Base-by-base conservation (phyloP, 2,113 vertebrate genomes). In the Podarcis muralis region DNA sequence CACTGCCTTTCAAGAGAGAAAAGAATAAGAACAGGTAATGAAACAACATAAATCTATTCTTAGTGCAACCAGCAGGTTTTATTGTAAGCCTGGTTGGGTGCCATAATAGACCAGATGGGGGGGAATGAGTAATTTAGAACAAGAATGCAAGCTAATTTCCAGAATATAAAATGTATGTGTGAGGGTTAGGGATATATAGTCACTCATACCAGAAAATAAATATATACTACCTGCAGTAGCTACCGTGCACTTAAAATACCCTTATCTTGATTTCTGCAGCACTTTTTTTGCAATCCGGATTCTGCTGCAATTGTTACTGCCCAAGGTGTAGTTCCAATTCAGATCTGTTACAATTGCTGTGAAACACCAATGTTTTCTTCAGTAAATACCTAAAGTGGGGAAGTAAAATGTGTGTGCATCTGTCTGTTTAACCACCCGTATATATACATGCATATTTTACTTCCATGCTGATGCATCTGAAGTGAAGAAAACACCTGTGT, bases 1-100 rank as follows among this genome's bases (percentile, higher is more conserved):
- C 22, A 30, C 43, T 77, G 20, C 43, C 32, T 88, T 77, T 77
- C 65, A 62, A 83, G 62, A 78, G 72, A 69, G 62, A 88, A 83
- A 53, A 53, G 32, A 66, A 88, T 69, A n/a, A 69, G 62, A 68
- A 30, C 40, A 68, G 65, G 87, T 83, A 83, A 37, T 12, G 13
- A 88, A 83, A 77, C 87, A 84, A 83, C 30, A 83, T 68, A 78
- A 77, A 69, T 77, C 72, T 83, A 83, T 88, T 78, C 62, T 84
- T 83, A 53, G 72, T 77, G 68, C 35, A 88, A 30, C 15, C 15
- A 83, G 40, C 87, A 68, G 37, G 59, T 69, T 88, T 77, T 83
- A 57, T 69, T 69, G 15, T 68, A 68, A n/a, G 7, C 23, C 16
- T 88, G 82, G 37, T 88, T 53, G 25, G 59, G 78, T 77, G 72